Base-by-base conservation (phyloP, 2,888 invertebrate species). In the Orchestes rusci region DNA sequence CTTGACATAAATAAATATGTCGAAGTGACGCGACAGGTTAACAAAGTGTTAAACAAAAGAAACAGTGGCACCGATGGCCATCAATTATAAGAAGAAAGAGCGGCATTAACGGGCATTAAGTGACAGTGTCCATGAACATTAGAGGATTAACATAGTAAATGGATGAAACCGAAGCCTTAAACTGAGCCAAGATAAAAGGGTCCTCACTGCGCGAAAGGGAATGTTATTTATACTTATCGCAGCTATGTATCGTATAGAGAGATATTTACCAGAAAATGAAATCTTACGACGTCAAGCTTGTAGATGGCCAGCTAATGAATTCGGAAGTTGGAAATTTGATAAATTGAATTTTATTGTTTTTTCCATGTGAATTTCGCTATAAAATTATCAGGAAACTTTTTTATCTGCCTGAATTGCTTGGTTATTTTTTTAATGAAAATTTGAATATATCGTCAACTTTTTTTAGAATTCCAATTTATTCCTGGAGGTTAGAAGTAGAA, bases 121-220 rank as follows among this genome's bases (percentile, higher is more conserved):
- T 64, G 64, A 64, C 63, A 59, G 56, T 63, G 65, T 63, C 62
- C 64, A 62, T 64, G 64, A 63, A 64, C 52, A 60, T 62, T 59
- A 59, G 61, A 52, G 64, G 65, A 66, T 66, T 66, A 65, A 65
- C 64, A 63, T 63, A 61, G 63, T 64, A 63, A 65, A 65, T 65
- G 63, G 64, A 63, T 64, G 62, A 62, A 63, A 62, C 59, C 58
- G 58, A 60, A 58, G 61, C 55, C 49, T 48, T 53, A 60, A 58
- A 63, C 60, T 61, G 60, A 56, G 54, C 56, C 55, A 58, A 59
- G 62, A 65, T 62, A 65, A 62, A 62, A 57, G 48, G 43, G 38
- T 45, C 39, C 43, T 49, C n/a, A n/a, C 43, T 39, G 29, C 58
- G 60, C 58, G 62, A 64, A 62, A 60, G 61, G 56, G 58, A 56